A percentile compares a stretch with the other conserved stretches of the same genome.
phyloP scores from a whole-genome alignment of 2,113 vertebrate genomes.

The Rafetus swinhoei region DNA sequence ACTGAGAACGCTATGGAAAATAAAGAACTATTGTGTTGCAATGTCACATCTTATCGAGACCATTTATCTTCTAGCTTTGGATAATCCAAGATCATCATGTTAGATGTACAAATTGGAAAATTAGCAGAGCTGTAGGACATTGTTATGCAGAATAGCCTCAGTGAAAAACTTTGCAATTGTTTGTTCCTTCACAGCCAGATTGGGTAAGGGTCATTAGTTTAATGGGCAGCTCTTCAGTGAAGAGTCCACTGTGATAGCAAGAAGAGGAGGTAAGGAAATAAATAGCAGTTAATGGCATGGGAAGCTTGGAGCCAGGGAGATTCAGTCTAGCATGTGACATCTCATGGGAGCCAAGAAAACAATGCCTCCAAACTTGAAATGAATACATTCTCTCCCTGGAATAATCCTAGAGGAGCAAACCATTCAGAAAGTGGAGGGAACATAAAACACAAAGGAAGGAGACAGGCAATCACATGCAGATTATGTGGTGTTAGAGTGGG shows the following conservation, averaged over 20 bases:
- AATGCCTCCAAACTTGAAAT: accelerated
- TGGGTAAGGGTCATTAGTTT: not conserved
- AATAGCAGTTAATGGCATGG: not conserved
- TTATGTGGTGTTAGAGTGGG: not conserved
- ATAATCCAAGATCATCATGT: conserved; percentile 11
- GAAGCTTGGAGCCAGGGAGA: not conserved
- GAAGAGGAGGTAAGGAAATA: not conserved
- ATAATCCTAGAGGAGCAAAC: not conserved
- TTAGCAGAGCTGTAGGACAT: not conserved
- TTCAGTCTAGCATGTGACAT: not conserved
- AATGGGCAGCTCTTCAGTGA: not conserved
- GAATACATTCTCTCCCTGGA: not conserved
- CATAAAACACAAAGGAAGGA: not conserved
- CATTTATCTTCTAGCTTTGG: not conserved
- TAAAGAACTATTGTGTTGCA: not conserved
- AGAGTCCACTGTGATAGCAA: not conserved
- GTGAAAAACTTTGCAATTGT: not conserved
- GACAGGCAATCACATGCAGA: not conserved
- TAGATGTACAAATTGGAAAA: not conserved
- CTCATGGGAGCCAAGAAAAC: not conserved
- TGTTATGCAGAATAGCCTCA: conserved; percentile 21
- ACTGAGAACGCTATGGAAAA: not conserved
- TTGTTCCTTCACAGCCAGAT: conserved; percentile 20
- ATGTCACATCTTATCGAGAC: not conserved
- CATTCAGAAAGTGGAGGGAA: not conserved